These are phyloP conservation scores for Drosophila melanogaster DNA, from an alignment of 1,140 invertebrate genomes.

Conservation along the genomic window DNA sequence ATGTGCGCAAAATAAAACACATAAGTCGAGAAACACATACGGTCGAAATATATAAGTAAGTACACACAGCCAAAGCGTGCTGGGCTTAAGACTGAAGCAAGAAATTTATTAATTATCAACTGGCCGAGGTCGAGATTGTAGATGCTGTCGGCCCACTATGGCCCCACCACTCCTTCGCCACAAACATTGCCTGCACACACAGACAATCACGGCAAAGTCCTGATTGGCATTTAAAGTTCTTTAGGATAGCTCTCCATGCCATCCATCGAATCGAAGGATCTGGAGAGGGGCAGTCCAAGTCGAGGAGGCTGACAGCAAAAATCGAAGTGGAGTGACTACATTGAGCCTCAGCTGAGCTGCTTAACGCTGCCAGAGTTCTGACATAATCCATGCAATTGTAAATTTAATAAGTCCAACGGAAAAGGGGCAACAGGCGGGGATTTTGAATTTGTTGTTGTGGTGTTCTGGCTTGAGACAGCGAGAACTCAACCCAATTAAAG, in stretches of 20 bases:
- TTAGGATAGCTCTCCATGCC: slow-evolving; percentile 59
- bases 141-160: slow-evolving; percentile 7
- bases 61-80: slow-evolving; percentile 9
- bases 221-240: slow-evolving; percentile 82
- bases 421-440: slow-evolving; percentile 3
- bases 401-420: slow-evolving; percentile 71
- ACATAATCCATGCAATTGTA: slow-evolving; percentile 82
- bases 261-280: slow-evolving; percentile 20
- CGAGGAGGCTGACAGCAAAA: slow-evolving; percentile 66
- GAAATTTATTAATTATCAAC: slow-evolving; percentile 78
- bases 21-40: slow-evolving; percentile 12
- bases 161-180: not conserved
- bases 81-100: slow-evolving; percentile 45
- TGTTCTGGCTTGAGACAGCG: slow-evolving; percentile 26
- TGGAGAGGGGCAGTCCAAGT: not conserved
- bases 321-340: slow-evolving; percentile 76
- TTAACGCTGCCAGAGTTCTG: slow-evolving; percentile 74
- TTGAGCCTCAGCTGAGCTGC: slow-evolving; percentile 77
- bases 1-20: slow-evolving; percentile 3
- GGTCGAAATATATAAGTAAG: slow-evolving; percentile 14
- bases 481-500: slow-evolving; percentile 67
- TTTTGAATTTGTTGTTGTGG: slow-evolving; percentile 26
- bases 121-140: slow-evolving; percentile 37
- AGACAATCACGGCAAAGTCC: slow-evolving; percentile 63
- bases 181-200: slow-evolving; percentile 10